These are phyloP conservation scores for Hystrix brachyura DNA, from an alignment of 2,113 vertebrate species.

Conservation along the genomic window DNA sequence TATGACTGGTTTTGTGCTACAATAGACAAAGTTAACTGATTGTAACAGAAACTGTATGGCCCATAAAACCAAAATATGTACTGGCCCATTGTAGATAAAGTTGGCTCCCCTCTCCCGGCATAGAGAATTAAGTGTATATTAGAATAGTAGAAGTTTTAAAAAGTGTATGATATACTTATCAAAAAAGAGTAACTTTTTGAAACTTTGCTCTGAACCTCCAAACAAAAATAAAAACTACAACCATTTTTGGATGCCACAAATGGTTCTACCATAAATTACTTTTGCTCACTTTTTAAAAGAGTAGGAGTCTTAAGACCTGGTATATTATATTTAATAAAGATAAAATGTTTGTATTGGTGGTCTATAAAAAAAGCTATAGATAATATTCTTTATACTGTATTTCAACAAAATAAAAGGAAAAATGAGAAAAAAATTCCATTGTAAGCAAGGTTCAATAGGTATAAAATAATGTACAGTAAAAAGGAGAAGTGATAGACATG, in stretches of 20 bases:
- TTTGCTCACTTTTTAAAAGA: background rate
- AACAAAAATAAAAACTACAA: background rate
- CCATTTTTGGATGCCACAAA: background rate
- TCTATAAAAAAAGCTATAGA: background rate
- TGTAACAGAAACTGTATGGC: background rate
- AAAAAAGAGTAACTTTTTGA: constrained; percentile 3
- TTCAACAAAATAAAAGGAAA: constrained; percentile 49
- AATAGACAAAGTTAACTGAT: background rate
- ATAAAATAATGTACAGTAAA: constrained; percentile 76
- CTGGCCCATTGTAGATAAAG: background rate
- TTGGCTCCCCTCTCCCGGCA: background rate
- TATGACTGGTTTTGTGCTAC: background rate
- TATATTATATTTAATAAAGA: constrained; percentile 45
- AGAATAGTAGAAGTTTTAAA: background rate
- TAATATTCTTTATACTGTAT: constrained; percentile 60
- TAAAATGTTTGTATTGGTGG: background rate
- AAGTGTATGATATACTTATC: background rate
- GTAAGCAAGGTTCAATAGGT: constrained; percentile 73
- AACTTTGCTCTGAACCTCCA: background rate
- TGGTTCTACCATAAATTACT: background rate
- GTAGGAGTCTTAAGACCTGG: background rate
- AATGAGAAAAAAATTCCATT: constrained; percentile 66
- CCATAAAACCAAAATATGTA: background rate
- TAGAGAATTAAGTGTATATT: background rate
- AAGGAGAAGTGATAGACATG: constrained; percentile 76